Conservation (phyloP, 2,888 invertebrate species). For the Pristionchus mayeri region DNA sequence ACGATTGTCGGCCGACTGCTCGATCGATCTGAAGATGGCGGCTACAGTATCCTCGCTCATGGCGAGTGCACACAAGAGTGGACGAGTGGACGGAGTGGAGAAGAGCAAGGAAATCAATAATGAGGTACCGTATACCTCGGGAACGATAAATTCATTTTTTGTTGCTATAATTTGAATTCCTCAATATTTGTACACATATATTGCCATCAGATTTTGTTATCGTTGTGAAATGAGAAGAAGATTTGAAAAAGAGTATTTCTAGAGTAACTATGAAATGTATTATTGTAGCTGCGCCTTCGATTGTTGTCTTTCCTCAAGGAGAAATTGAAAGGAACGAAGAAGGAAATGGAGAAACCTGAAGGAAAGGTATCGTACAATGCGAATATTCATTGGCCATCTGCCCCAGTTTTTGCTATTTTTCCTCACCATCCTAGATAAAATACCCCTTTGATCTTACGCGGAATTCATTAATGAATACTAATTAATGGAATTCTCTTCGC, state of each 20-base stretch:
- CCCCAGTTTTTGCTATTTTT: background rate
- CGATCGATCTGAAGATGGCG: slow-evolving; percentile 37
- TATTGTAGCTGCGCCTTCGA: slow-evolving; percentile 3
- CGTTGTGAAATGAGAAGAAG: no score
- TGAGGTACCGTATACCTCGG: background rate
- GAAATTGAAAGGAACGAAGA: slow-evolving; percentile 3
- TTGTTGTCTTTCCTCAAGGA: background rate
- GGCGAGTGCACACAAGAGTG: slow-evolving; percentile 37
- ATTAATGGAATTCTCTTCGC: background rate
- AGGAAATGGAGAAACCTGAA: slow-evolving; percentile 19
- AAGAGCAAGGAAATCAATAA: slow-evolving; percentile 18
- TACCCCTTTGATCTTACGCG: no score
- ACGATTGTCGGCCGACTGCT: slow-evolving; percentile 11
- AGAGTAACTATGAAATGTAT: no score
- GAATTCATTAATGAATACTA: no score
- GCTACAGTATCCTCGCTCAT: slow-evolving; percentile 45
- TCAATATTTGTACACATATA: no score
- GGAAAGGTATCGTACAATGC: slow-evolving; percentile 23
- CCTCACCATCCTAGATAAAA: no score
- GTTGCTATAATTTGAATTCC: background rate
- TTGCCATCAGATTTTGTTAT: no score
- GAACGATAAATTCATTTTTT: background rate
- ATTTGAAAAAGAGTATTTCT: no score
- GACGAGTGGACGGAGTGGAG: background rate
- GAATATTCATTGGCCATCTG: background rate